phyloP scores from a whole-genome alignment of 1,140 invertebrate genomes.

The Meteorus sp. region DNA sequence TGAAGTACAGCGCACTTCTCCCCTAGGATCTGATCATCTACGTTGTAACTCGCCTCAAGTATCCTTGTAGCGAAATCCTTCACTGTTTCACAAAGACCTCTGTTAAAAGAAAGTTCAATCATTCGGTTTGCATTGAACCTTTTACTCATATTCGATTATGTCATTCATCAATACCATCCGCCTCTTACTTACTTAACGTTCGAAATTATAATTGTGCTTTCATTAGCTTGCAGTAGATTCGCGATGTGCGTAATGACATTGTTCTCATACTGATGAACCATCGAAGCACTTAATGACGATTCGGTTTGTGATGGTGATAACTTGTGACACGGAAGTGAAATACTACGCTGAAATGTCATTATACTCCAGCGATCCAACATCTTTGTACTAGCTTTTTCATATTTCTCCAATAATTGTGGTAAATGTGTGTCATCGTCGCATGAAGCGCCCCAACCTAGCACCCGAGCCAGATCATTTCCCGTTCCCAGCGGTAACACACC shows the following conservation, averaged over 20 bases:
- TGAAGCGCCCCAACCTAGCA: constrained; percentile 93
- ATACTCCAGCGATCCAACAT: constrained; percentile 96
- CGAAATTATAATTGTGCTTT: constrained; percentile 72
- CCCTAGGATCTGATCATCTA: constrained; percentile 65
- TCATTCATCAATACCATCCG: too few species aligned
- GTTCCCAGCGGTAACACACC: constrained; percentile 92
- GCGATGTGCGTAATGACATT: constrained; percentile 79
- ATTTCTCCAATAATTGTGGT: constrained; percentile 86
- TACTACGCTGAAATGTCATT: constrained; percentile 83
- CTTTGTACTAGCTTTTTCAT: constrained; percentile 93
- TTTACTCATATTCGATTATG: too few species aligned
- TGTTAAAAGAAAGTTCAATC: constrained; percentile 36
- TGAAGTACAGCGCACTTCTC: constrained; percentile 75
- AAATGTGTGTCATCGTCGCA: constrained; percentile 95
- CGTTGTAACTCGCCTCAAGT: constrained; percentile 61
- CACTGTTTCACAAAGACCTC: constrained; percentile 77
- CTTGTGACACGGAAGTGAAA: constrained; percentile 64
- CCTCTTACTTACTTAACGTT: constrained; percentile 77
- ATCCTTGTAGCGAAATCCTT: constrained; percentile 74
- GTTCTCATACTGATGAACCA: constrained; percentile 75
- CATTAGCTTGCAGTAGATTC: constrained; percentile 84
- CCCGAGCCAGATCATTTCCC: constrained; percentile 92
- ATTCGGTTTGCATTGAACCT: too few species aligned
- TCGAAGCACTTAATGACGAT: constrained; percentile 49
- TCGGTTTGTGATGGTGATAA: constrained; percentile 62